Evolutionary conservation across 2,888 invertebrate species (phyloP).

Genomic region (Mesoligia furuncula): DNA sequence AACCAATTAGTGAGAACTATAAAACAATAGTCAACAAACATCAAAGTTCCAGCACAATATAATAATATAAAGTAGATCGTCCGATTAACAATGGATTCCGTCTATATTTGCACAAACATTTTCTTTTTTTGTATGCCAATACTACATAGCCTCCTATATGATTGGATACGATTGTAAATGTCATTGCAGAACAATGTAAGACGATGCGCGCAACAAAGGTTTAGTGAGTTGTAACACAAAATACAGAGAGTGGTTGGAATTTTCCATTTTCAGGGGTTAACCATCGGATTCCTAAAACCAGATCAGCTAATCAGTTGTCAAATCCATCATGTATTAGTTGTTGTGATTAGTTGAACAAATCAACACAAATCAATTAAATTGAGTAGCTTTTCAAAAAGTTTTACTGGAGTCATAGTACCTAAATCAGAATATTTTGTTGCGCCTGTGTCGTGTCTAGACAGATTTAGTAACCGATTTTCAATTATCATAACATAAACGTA

Average conservation of each 20-base stretch:
- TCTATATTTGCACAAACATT: constrained; percentile 67
- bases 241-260: neutral
- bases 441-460: constrained; percentile 1
- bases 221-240: neutral
- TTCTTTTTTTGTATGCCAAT: constrained; percentile 20
- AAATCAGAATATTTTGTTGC: neutral
- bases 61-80: constrained; percentile 57
- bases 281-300: neutral
- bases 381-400: neutral
- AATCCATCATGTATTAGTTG: neutral
- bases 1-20: constrained; percentile 1
- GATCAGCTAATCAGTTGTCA: neutral
- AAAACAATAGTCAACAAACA: constrained; percentile 17
- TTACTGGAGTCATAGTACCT: neutral
- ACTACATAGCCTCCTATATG: constrained; percentile 8
- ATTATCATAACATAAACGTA: neutral
- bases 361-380: neutral
- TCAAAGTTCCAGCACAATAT: constrained; percentile 44
- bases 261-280: neutral
- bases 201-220: neutral
- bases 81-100: constrained; percentile 66
- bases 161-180: constrained; percentile 3
- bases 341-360: neutral
- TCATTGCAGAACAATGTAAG: constrained; percentile 6
- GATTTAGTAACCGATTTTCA: constrained; percentile 3